These are phyloP conservation scores for Diacarnus erythraeanus DNA, from an alignment of 37 sponge, comb jelly and placozoan species.

Conservation along the genomic window DNA sequence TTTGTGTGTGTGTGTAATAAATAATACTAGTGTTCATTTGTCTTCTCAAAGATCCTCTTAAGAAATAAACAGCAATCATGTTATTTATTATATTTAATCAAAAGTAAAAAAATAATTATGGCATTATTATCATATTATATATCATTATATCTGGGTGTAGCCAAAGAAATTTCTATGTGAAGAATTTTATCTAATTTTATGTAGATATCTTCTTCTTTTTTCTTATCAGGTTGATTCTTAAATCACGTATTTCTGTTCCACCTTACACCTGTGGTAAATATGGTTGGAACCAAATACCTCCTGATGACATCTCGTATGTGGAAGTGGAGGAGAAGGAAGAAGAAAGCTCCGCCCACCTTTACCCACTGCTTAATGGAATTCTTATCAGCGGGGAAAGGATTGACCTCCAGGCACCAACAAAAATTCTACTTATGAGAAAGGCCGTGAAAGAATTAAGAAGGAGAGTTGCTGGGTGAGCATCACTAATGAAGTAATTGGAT, in stretches of 20 bases:
- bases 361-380: slow-evolving; percentile 63
- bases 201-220: neutral
- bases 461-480: neutral
- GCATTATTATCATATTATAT: too few species aligned
- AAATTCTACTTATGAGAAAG: slow-evolving; percentile 26
- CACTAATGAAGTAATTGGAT: neutral
- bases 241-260: slow-evolving; percentile 17
- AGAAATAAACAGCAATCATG: too few species aligned
- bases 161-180: too few species aligned
- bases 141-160: too few species aligned
- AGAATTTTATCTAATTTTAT: too few species aligned
- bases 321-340: slow-evolving; percentile 6
- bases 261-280: neutral
- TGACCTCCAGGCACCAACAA: slow-evolving; percentile 16
- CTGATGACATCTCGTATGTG: slow-evolving; percentile 33
- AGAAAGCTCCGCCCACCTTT: slow-evolving; percentile 18
- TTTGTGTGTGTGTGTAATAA: too few species aligned
- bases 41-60: too few species aligned
- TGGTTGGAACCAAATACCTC: slow-evolving; percentile 63
- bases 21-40: too few species aligned
- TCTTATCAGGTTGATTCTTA: slow-evolving; percentile 34
- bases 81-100: too few species aligned
- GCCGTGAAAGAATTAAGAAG: slow-evolving; percentile 47
- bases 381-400: slow-evolving; percentile 44
- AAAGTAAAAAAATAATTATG: too few species aligned